phyloP scores from a whole-genome alignment of 1,140 invertebrate genomes.

The Notospermus geniculatus region DNA sequence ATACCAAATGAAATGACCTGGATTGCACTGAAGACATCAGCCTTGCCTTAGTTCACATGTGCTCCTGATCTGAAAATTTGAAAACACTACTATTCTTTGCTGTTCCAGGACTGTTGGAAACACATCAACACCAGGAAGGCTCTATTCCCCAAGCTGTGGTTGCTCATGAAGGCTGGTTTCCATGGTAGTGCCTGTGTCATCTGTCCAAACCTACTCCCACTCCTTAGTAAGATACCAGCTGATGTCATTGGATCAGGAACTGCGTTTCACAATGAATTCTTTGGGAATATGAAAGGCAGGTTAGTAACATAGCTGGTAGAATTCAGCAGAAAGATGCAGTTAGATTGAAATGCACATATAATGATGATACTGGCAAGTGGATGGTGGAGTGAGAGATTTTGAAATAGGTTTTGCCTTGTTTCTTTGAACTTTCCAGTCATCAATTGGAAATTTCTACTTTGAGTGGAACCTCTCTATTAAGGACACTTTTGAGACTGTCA shows the following conservation, averaged over 20 bases:
- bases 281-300: slow-evolving; percentile 66
- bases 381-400: no score
- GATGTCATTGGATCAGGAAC: slow-evolving; percentile 57
- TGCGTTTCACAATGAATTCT: slow-evolving; percentile 68
- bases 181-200: slow-evolving; percentile 68
- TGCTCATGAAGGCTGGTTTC: slow-evolving; percentile 66
- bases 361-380: no score
- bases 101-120: slow-evolving; percentile 67
- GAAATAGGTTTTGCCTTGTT: no score
- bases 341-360: no score
- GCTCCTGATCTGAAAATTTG: slow-evolving; percentile 15
- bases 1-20: no score
- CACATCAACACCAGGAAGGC: slow-evolving; percentile 69
- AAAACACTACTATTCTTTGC: background rate
- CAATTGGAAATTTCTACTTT: no score
- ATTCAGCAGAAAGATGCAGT: no score
- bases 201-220: slow-evolving; percentile 72
- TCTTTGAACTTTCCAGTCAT: no score
- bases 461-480: no score
- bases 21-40: no score
- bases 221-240: slow-evolving; percentile 69
- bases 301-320: slow-evolving; percentile 41
- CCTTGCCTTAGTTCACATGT: no score
- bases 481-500: no score
- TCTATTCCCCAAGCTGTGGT: slow-evolving; percentile 69